phyloP scores from a whole-genome alignment of 2,113 vertebrate species.

The Tichodroma muraria region DNA sequence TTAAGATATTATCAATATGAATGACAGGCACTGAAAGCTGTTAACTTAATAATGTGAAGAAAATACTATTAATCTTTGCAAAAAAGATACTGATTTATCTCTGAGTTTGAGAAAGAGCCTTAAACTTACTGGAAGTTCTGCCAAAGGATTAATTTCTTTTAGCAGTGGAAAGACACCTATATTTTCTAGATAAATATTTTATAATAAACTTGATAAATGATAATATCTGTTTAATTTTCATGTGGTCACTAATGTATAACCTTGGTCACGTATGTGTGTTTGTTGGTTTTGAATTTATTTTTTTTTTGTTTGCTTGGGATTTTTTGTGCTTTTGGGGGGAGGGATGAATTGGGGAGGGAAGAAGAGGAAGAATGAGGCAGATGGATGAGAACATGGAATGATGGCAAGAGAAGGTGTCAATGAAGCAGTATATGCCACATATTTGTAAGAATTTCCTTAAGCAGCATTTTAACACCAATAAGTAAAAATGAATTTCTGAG shows the following conservation, averaged over 20 bases:
- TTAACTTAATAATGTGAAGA: slow-evolving; percentile 57
- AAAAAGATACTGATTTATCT: slow-evolving; percentile 33
- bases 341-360: rapidly evolving
- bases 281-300: not conserved
- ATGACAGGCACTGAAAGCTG: slow-evolving; percentile 50
- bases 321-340: not conserved
- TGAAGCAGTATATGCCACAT: slow-evolving; percentile 12
- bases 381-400: not conserved
- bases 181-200: not conserved
- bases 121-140: slow-evolving; percentile 43
- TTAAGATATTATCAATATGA: slow-evolving; percentile 63
- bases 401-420: slow-evolving; percentile 4
- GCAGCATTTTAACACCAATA: slow-evolving; percentile 25
- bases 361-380: not conserved
- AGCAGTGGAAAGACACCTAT: slow-evolving; percentile 25
- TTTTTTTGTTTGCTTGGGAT: not conserved
- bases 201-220: not conserved
- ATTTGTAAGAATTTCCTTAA: not conserved
- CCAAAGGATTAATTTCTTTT: slow-evolving; percentile 11
- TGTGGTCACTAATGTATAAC: slow-evolving; percentile 5
- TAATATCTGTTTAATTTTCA: slow-evolving; percentile 9
- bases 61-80: slow-evolving; percentile 49
- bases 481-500: not conserved
- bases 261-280: not conserved
- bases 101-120: not conserved